Base-by-base conservation (phyloP, 2,888 invertebrate species). In the Megalurothrips usitatus region DNA sequence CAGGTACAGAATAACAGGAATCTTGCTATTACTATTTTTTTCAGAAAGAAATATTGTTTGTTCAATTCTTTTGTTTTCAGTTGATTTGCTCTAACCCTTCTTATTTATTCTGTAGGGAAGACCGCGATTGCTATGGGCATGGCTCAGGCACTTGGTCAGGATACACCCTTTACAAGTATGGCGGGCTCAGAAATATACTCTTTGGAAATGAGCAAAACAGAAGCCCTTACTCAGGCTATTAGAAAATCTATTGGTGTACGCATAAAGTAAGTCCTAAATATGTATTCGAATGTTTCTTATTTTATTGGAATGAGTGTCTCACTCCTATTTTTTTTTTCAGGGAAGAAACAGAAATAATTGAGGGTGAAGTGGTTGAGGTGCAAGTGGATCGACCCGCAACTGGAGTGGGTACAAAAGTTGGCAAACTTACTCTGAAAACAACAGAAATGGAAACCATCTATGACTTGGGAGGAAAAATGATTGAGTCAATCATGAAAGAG, bases 381-480 rank as follows among this genome's bases (percentile, higher is more conserved):
- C 96, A 97, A 87, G 95, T 99, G 48, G 99, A 99, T 86, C 90
- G 98, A 28, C 97, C 98, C 0, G 97, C 96, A 0, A 94, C 96
- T 0, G 97, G 96, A 34, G 92, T 94, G 19, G 95, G 95, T 0
- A 93, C 94, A 0, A 92, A 96, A 87, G 92, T 96, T 79, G 98
- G 98, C 1, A 96, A 99, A 85, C 89, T 99, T 58, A 99, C 98
- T 0, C 89, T 99, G 79, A 99, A 99, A 89, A 99, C 99, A 0
- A 99, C 98, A 0, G 99, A 99, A 87, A 99, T 99, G 99, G 99
- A 99, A 88, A 99, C 99, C 0, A 94, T 98, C 83, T 99, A 99
- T 86, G 99, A 99, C 87, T 90, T 99, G 86, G 99, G 99, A 1
- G 94, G 94, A 80, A 99, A 99, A 90, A 98, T 99, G 93, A 98